Conservation (phyloP, 2,113 vertebrate species). For the Oryzias curvinotus region DNA sequence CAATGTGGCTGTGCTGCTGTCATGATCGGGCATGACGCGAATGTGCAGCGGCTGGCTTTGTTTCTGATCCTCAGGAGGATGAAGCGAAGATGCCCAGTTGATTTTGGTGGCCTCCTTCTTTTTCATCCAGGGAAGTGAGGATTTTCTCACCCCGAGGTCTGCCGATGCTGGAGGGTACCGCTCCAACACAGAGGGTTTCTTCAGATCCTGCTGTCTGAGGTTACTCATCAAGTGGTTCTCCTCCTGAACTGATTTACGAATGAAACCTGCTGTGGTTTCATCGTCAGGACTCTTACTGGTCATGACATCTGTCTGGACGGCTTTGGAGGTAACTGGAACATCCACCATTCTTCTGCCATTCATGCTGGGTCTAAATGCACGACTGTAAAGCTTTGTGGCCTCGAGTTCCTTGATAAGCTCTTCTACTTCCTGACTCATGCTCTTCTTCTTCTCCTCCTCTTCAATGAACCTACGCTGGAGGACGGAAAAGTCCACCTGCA, state of each 20-base stretch:
- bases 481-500: conserved; percentile 88
- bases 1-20: conserved; percentile 89
- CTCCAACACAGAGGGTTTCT: conserved; percentile 85
- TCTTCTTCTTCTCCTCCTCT: conserved; percentile 87
- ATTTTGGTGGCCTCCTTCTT: conserved; percentile 79
- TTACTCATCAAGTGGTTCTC: conserved; percentile 97
- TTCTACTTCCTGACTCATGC: conserved; percentile 84
- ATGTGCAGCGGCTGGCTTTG: conserved; percentile 91
- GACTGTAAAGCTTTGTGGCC: conserved; percentile 87
- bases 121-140: conserved; percentile 92
- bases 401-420: conserved; percentile 87
- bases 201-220: conserved; percentile 86
- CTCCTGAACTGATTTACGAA: conserved; percentile 91
- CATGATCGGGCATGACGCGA: conserved; percentile 88
- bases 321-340: conserved; percentile 85
- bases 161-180: conserved; percentile 87
- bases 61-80: conserved; percentile 78
- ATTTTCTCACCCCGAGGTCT: conserved; percentile 79
- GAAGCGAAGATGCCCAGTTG: conserved; percentile 40
- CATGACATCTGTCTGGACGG: conserved; percentile 85
- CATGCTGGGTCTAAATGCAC: conserved; percentile 85
- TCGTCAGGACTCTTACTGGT: conserved; percentile 79
- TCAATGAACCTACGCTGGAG: conserved; percentile 88
- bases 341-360: conserved; percentile 89
- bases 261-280: conserved; percentile 90